A percentile compares a stretch with the other conserved stretches of the same genome.
Conservation (phyloP, 2,797 vertebrate genomes). For the Huso huso region DNA sequence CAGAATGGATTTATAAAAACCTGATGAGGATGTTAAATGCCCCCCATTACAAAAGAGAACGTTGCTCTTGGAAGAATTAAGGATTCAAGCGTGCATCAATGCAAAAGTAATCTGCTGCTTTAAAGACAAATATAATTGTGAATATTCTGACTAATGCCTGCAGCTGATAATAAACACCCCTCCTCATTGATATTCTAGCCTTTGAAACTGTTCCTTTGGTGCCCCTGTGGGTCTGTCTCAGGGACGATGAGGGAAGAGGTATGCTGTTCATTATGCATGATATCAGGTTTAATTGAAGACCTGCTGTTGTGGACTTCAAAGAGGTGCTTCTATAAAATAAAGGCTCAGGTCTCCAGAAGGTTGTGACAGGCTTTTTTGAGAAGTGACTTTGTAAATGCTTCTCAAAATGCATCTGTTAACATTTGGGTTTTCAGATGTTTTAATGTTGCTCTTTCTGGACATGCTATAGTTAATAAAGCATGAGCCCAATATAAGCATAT, state of each 20-base stretch:
- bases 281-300: slow-evolving; percentile 24
- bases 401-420: background rate
- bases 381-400: background rate
- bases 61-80: too few species aligned
- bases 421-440: background rate
- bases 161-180: background rate
- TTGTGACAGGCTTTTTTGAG: background rate
- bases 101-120: background rate
- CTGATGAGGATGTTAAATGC: too few species aligned
- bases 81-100: background rate
- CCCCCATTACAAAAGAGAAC: too few species aligned
- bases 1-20: too few species aligned
- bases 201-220: slow-evolving; percentile 8
- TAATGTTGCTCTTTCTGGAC: too few species aligned
- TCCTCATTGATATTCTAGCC: slow-evolving; percentile 2
- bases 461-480: too few species aligned
- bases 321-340: slow-evolving; percentile 14
- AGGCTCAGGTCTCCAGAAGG: background rate
- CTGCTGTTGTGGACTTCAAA: slow-evolving; percentile 25
- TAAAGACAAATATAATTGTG: background rate
- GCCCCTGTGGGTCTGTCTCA: slow-evolving; percentile 14
- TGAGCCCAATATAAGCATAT: too few species aligned
- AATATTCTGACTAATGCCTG: background rate
- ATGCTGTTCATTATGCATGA: slow-evolving; percentile 30
- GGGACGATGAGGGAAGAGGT: slow-evolving; percentile 9